Conservation (phyloP, 2,113 vertebrate species). For the Myotis brandtii region DNA sequence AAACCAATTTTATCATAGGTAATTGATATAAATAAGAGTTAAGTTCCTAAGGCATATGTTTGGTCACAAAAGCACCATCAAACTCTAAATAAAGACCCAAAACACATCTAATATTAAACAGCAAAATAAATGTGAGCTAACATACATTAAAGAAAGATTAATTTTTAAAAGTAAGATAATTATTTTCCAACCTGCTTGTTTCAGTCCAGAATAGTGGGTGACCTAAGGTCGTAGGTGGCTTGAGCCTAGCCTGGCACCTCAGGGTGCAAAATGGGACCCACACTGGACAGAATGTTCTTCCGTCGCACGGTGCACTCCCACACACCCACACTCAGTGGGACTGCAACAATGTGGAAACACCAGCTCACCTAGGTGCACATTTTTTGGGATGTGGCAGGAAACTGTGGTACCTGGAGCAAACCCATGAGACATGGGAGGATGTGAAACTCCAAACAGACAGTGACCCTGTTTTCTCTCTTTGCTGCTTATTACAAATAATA, state of each 20-base stretch:
- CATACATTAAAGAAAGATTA: background rate
- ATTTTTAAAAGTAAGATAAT: background rate
- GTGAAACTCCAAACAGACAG: too few relatives aligned
- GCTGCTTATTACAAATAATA: background rate
- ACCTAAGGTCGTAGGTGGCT: background rate
- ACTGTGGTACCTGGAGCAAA: too few relatives aligned
- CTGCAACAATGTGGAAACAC: background rate
- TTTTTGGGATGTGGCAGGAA: too few relatives aligned
- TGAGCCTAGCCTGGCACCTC: background rate
- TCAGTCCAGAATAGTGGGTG: background rate
- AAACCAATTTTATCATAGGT: background rate
- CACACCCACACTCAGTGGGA: background rate
- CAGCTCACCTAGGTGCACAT: background rate
- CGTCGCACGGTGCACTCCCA: background rate
- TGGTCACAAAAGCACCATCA: background rate
- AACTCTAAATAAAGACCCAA: background rate
- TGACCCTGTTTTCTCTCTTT: background rate
- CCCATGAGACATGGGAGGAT: too few relatives aligned
- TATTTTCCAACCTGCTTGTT: background rate
- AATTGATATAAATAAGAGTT: background rate
- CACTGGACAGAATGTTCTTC: background rate
- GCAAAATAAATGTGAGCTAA: background rate
- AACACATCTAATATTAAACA: background rate
- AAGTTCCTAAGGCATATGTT: background rate
- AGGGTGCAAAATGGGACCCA: background rate